A percentile compares a stretch with the other conserved stretches of the same genome.
These are phyloP conservation scores for Leptoclinus maculatus DNA, from an alignment of 2,797 vertebrate genomes.

Conservation along the genomic window DNA sequence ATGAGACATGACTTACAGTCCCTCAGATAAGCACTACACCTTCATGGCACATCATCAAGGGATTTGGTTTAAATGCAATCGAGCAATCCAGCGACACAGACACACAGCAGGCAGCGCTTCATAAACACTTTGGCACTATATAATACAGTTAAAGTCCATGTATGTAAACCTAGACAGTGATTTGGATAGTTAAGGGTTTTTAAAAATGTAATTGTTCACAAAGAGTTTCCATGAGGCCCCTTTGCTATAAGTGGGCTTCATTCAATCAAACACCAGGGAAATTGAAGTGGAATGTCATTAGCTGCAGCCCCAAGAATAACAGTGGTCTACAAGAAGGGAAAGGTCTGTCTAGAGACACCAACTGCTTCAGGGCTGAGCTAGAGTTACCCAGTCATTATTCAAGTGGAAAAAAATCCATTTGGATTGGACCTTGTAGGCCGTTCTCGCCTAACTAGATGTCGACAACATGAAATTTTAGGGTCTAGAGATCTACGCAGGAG, in stretches of 20 bases:
- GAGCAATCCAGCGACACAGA: conserved; percentile 62
- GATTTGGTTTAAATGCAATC: conserved; percentile 62
- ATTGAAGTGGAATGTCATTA: conserved; percentile 49
- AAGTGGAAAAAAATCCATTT: conserved; percentile 52
- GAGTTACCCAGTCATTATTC: conserved; percentile 58
- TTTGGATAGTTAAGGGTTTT: conserved; percentile 36
- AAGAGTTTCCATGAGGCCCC: conserved; percentile 22
- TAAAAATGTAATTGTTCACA: conserved; percentile 10
- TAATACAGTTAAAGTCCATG: conserved; percentile 24
- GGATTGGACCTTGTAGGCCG: conserved; percentile 46
- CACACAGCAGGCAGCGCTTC: conserved; percentile 25
- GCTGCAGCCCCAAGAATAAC: conserved; percentile 46
- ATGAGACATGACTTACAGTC: conserved; percentile 57
- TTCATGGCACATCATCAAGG: conserved; percentile 55
- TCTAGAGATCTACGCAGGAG: conserved; percentile 37
- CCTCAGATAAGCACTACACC: conserved; percentile 40
- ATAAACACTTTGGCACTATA: conserved; percentile 48
- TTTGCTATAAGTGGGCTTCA: conserved; percentile 36
- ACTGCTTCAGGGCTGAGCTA: conserved; percentile 46
- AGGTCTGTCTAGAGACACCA: conserved; percentile 35
- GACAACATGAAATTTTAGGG: conserved; percentile 49
- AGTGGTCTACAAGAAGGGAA: conserved; percentile 16
- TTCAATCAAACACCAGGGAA: conserved; percentile 45
- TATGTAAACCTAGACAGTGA: conserved; percentile 48
- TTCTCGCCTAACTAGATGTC: conserved; percentile 49